phyloP scores from a whole-genome alignment of 1,140 invertebrate species.

The Daktulosphaira vitifoliae region DNA sequence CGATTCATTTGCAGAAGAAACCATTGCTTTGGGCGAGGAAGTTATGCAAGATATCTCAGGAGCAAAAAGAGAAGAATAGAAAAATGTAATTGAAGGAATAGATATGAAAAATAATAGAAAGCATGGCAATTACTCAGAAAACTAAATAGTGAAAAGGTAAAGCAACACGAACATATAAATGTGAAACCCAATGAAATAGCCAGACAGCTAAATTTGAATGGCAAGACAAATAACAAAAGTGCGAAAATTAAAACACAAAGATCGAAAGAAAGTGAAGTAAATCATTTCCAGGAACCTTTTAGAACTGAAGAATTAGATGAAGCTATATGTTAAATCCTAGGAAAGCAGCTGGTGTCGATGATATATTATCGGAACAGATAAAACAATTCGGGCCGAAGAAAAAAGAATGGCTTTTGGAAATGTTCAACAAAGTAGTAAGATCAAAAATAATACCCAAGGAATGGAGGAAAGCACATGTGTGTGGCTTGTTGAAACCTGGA shows the following conservation, averaged over 20 bases:
- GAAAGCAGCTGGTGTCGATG: constrained; percentile 13
- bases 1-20: constrained; percentile 18
- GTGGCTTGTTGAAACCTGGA: neutral
- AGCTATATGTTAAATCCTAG: constrained; percentile 13
- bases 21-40: constrained; percentile 13
- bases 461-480: constrained; percentile 31
- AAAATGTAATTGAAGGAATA: no score
- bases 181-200: constrained; percentile 18
- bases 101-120: constrained; percentile 1
- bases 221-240: constrained; percentile 11
- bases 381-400: constrained; percentile 5
- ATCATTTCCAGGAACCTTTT: constrained; percentile 9
- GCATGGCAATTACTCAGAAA: neutral
- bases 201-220: constrained; percentile 6
- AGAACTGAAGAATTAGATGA: constrained; percentile 17
- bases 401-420: neutral
- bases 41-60: neutral
- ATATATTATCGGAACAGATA: constrained; percentile 22
- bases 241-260: neutral
- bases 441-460: constrained; percentile 12
- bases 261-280: constrained; percentile 4
- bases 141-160: neutral
- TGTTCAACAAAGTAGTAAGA: constrained; percentile 25
- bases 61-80: neutral
- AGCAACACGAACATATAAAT: neutral